Evolutionary conservation across 2,113 vertebrate species (phyloP).

Genomic region (Burhinus bistriatus): DNA sequence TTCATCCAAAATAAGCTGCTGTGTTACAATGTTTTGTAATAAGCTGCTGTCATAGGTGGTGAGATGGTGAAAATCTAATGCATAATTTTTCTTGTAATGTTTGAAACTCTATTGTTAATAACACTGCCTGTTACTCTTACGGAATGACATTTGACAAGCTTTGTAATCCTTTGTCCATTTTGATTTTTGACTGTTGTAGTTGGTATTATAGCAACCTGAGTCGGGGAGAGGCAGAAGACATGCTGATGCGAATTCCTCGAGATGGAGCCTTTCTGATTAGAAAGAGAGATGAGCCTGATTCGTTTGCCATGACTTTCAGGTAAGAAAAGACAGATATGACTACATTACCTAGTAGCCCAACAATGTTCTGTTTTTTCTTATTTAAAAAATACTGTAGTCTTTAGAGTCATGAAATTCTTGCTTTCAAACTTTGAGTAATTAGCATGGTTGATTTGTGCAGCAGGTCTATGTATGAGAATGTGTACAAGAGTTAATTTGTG

Average conservation of each 20-base stretch:
- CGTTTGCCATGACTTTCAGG: constrained; percentile 97
- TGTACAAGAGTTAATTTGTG: too few relatives aligned
- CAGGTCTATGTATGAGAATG: too few relatives aligned
- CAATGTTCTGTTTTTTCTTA: neutral
- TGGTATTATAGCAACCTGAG: constrained; percentile 96
- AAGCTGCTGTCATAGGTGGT: neutral
- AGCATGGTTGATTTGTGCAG: too few relatives aligned
- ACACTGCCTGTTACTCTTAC: accelerated
- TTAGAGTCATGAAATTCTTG: neutral
- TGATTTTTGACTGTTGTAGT: constrained; percentile 62
- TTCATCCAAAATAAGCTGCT: neutral
- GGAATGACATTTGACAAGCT: neutral
- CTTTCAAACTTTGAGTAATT: neutral
- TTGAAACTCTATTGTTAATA: neutral
- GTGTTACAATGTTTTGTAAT: neutral
- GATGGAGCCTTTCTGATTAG: constrained; percentile 96
- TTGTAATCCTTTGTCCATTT: neutral
- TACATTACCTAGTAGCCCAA: neutral
- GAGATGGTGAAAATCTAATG: neutral
- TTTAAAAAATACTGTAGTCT: neutral
- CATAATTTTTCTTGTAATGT: neutral
- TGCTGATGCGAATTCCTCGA: constrained; percentile 91
- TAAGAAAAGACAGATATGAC: constrained; percentile 14
- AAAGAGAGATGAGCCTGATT: constrained; percentile 85
- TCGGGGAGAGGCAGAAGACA: constrained; percentile 93